Percentiles rank a stretch among this genome's conserved stretches.
These are phyloP conservation scores for Antennarius maculatus DNA, from an alignment of 2,797 vertebrate species.

Conservation along the genomic window DNA sequence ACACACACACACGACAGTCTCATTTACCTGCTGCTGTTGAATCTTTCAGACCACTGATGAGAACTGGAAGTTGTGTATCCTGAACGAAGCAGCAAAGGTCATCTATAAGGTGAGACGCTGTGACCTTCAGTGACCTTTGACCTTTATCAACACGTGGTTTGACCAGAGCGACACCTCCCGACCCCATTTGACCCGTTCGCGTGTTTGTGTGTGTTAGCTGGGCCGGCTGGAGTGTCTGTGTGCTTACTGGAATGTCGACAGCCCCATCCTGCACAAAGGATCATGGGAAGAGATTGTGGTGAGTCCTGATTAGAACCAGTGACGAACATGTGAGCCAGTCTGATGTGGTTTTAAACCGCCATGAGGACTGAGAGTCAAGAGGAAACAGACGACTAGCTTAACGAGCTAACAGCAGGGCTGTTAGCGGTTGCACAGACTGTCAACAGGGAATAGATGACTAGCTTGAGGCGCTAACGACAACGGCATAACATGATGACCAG, in stretches of 20 bases:
- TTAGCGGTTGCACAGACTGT: too few relatives aligned
- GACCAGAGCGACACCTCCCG: too few relatives aligned
- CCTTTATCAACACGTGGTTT: too few relatives aligned
- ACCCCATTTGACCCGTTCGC: neutral
- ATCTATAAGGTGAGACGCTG: slow-evolving; percentile 90
- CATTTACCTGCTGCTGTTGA: neutral
- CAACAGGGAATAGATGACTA: too few relatives aligned
- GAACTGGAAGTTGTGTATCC: slow-evolving; percentile 90
- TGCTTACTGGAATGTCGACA: slow-evolving; percentile 92
- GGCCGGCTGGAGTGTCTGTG: slow-evolving; percentile 91
- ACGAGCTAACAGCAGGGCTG: too few relatives aligned
- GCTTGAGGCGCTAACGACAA: too few relatives aligned
- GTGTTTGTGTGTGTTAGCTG: slow-evolving; percentile 55
- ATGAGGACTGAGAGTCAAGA: too few relatives aligned
- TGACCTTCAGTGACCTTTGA: too few relatives aligned
- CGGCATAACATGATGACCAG: too few relatives aligned
- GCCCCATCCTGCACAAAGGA: slow-evolving; percentile 83
- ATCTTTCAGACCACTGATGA: slow-evolving; percentile 88
- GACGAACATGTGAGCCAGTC: neutral
- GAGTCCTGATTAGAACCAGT: slow-evolving; percentile 39
- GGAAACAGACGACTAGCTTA: too few relatives aligned
- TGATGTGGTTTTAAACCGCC: too few relatives aligned
- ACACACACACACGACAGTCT: neutral
- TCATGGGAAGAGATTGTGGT: slow-evolving; percentile 90
- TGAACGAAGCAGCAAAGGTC: slow-evolving; percentile 93